Evolutionary conservation across 2,113 vertebrate genomes (phyloP).

Genomic region (Colossoma macropomum): DNA sequence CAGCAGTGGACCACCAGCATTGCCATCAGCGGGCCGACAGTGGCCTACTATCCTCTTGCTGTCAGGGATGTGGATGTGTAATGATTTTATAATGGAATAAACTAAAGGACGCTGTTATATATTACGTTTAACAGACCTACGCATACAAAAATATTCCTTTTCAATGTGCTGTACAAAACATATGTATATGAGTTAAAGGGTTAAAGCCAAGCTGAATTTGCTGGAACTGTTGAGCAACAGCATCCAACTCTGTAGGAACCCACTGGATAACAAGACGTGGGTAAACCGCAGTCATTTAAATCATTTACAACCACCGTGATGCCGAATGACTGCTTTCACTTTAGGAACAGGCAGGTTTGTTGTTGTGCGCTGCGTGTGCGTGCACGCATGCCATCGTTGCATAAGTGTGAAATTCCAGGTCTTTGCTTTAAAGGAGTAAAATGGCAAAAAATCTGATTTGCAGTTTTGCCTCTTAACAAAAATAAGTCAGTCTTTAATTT

Average conservation of each 20-base stretch:
- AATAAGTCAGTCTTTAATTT: no score
- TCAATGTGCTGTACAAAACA: no score
- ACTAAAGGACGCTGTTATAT: no score
- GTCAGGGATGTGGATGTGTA: no score
- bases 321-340: not conserved
- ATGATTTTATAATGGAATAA: no score
- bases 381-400: constrained; percentile 14
- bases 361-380: constrained; percentile 2
- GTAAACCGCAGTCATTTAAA: not conserved
- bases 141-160: no score
- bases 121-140: no score
- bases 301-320: not conserved
- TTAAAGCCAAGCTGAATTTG: not conserved
- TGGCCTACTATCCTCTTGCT: no score
- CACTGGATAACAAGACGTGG: not conserved
- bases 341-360: not conserved
- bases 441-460: not conserved
- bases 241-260: not conserved
- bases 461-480: not conserved
- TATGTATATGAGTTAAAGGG: no score
- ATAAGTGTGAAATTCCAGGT: constrained; percentile 27
- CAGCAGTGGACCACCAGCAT: no score
- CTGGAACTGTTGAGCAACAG: not conserved
- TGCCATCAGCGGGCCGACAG: no score
- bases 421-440: not conserved